These are phyloP conservation scores for Clarias magur DNA, from an alignment of 2,113 vertebrate genomes.

Conservation along the genomic window DNA sequence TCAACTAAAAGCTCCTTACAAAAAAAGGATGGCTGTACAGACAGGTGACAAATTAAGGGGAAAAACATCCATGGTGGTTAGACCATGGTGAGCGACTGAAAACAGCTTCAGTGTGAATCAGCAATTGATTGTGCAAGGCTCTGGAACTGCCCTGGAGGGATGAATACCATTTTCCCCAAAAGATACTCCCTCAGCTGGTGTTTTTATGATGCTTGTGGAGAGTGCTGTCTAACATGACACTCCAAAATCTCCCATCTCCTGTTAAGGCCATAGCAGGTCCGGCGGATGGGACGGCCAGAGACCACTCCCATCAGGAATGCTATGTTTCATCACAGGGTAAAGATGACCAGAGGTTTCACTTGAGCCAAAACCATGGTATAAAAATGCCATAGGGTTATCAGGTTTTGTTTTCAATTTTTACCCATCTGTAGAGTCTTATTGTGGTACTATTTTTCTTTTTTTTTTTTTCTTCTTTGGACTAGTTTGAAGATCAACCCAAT, in stretches of 20 bases:
- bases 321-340: background rate
- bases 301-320: background rate
- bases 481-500: constrained; percentile 36
- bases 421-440: background rate
- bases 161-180: background rate
- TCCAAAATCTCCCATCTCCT: background rate
- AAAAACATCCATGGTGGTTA: background rate
- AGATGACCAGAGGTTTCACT: background rate
- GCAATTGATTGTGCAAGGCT: background rate
- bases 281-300: background rate
- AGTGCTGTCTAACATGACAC: background rate
- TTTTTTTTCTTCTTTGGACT: background rate
- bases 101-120: background rate
- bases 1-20: background rate
- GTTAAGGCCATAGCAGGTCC: background rate
- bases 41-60: background rate
- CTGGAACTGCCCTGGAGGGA: background rate
- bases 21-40: background rate
- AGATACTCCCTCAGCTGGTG: background rate
- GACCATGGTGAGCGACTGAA: background rate
- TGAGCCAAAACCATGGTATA: background rate
- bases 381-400: background rate
- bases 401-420: background rate
- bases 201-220: background rate
- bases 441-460: too few species aligned